Conservation (phyloP, 2,113 vertebrate species). For the Colossoma macropomum region DNA sequence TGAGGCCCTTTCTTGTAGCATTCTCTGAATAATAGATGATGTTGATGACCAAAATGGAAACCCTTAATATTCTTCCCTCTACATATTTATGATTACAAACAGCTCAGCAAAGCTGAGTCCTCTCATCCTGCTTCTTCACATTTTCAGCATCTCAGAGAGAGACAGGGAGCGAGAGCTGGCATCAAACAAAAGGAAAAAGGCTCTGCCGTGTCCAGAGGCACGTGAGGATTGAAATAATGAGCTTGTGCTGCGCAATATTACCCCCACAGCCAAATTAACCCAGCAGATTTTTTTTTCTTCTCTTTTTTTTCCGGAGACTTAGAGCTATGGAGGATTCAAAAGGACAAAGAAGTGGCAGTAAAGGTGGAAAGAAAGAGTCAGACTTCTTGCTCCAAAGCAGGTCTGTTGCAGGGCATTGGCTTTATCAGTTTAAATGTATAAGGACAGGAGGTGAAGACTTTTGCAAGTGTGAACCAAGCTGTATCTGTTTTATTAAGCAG, state of each 20-base stretch:
- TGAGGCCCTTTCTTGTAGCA: neutral
- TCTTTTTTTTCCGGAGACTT: conserved; percentile 35
- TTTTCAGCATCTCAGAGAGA: neutral
- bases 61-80: neutral
- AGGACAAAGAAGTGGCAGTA: conserved; percentile 37
- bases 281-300: conserved; percentile 44
- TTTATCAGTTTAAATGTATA: neutral
- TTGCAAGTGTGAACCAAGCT: too few species aligned
- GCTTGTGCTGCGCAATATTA: conserved; percentile 62
- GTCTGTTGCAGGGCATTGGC: neutral
- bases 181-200: neutral
- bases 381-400: neutral
- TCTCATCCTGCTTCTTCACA: neutral
- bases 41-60: neutral
- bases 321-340: conserved; percentile 46
- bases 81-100: conserved; percentile 4
- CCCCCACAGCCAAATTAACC: conserved; percentile 61
- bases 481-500: too few species aligned
- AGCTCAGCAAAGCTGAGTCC: neutral
- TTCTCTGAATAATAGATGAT: neutral
- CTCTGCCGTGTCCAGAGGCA: conserved; percentile 36
- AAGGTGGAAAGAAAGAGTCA: neutral
- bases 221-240: conserved; percentile 72
- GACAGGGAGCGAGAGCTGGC: neutral
- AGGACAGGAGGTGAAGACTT: neutral